These are phyloP conservation scores for Ectropis crepuscularia DNA, from an alignment of 2,888 invertebrate genomes.

Conservation along the genomic window DNA sequence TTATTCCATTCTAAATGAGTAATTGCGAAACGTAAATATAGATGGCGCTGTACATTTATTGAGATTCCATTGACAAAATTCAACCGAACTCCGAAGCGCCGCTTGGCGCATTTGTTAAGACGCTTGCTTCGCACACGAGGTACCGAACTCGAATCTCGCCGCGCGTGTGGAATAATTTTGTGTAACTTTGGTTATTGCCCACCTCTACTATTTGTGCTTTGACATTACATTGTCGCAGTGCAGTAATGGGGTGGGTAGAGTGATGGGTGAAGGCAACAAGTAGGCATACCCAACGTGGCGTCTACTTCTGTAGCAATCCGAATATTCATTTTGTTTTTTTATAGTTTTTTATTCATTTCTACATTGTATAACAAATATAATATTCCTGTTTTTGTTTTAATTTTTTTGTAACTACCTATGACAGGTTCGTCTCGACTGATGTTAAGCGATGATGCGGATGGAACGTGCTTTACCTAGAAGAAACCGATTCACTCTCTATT, in stretches of 20 bases:
- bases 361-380: too few species aligned
- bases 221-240: conserved; percentile 59
- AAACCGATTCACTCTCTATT: too few species aligned
- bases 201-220: conserved; percentile 45
- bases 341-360: not conserved
- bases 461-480: too few species aligned
- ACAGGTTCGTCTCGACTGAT: too few species aligned
- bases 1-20: too few species aligned
- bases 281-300: conserved; percentile 71
- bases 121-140: conserved; percentile 1
- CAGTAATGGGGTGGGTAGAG: conserved; percentile 66
- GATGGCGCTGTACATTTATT: conserved; percentile 56
- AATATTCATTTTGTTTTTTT: conserved; percentile 52
- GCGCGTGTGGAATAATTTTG: not conserved
- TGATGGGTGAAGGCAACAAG: conserved; percentile 80
- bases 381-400: too few species aligned
- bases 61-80: conserved; percentile 40
- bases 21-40: conserved; percentile 35
- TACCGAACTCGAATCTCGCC: conserved; percentile 48
- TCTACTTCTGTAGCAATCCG: conserved; percentile 80
- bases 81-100: rapidly evolving
- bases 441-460: too few species aligned
- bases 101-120: conserved; percentile 41
- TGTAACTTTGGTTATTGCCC: conserved; percentile 50
- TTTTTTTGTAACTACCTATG: too few species aligned